Conservation (phyloP, 2,113 vertebrate genomes). For the Lasiurus cinereus region DNA sequence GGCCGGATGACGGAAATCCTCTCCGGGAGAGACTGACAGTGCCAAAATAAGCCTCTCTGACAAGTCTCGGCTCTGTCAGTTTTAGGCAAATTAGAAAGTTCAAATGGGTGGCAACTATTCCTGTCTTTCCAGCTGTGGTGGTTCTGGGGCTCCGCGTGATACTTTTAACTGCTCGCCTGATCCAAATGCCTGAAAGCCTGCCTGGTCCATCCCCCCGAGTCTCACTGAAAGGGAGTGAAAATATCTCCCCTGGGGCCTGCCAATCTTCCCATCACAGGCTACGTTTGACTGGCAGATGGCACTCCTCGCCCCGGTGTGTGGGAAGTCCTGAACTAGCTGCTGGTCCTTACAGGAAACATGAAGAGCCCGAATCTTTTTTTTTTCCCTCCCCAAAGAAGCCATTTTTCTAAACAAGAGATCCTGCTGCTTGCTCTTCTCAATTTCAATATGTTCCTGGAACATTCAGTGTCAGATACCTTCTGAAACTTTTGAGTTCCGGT, state of each 20-base stretch:
- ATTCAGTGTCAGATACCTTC: not conserved
- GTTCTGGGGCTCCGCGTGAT: conserved; percentile 54
- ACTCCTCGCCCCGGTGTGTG: conserved; percentile 37
- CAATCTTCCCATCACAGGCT: conserved; percentile 30
- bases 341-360: not conserved
- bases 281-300: conserved; percentile 72
- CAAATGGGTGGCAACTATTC: conserved; percentile 39
- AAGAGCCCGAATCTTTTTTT: not conserved
- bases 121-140: conserved; percentile 67
- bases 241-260: conserved; percentile 25
- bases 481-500: conserved; percentile 3
- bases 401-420: conserved; percentile 24
- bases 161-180: conserved; percentile 10
- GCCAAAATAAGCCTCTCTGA: conserved; percentile 63
- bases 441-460: not conserved
- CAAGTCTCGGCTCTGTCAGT: conserved; percentile 59
- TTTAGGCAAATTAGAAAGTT: conserved; percentile 76
- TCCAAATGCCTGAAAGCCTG: conserved; percentile 58
- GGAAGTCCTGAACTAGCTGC: not conserved
- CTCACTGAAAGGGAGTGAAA: conserved; percentile 71
- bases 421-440: not conserved
- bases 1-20: conserved; percentile 57
- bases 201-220: conserved; percentile 19
- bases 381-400: not conserved
- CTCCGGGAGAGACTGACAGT: conserved; percentile 44